These are phyloP conservation scores for Cebidichthys violaceus DNA, from an alignment of 2,113 vertebrate species.

Conservation along the genomic window DNA sequence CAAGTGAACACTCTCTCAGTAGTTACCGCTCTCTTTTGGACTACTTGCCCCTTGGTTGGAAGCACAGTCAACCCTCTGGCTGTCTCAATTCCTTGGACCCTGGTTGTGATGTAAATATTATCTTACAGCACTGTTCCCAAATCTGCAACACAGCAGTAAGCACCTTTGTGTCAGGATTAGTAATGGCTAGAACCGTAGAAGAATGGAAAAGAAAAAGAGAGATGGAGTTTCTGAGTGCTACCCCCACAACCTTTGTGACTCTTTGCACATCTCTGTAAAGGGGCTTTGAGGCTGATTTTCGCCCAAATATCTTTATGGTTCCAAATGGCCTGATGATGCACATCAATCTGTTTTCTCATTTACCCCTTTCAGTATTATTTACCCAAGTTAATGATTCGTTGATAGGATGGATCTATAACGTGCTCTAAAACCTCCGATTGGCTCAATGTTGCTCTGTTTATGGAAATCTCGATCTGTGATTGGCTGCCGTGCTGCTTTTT, in stretches of 20 bases:
- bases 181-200: constrained; percentile 68
- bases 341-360: constrained; percentile 33
- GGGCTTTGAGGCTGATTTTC: constrained; percentile 48
- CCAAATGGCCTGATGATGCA: constrained; percentile 36
- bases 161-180: constrained; percentile 82
- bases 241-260: constrained; percentile 35
- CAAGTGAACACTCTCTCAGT: constrained; percentile 8
- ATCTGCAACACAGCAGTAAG: constrained; percentile 74
- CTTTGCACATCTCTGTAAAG: constrained; percentile 56
- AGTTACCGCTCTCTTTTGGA: constrained; percentile 19
- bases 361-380: constrained; percentile 22
- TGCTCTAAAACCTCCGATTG: constrained; percentile 47
- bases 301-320: constrained; percentile 25
- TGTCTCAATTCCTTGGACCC: constrained; percentile 44
- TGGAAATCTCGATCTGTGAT: constrained; percentile 39
- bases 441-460: constrained; percentile 23
- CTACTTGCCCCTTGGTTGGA: constrained; percentile 23
- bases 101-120: constrained; percentile 83
- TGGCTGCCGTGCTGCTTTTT: constrained; percentile 39
- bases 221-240: constrained; percentile 35
- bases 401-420: not conserved
- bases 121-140: constrained; percentile 68
- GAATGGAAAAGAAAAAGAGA: constrained; percentile 45
- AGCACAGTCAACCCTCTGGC: constrained; percentile 15
- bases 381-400: constrained; percentile 49